Base-by-base conservation (phyloP, 1,140 invertebrate species). In the Eubasilissa regina region DNA sequence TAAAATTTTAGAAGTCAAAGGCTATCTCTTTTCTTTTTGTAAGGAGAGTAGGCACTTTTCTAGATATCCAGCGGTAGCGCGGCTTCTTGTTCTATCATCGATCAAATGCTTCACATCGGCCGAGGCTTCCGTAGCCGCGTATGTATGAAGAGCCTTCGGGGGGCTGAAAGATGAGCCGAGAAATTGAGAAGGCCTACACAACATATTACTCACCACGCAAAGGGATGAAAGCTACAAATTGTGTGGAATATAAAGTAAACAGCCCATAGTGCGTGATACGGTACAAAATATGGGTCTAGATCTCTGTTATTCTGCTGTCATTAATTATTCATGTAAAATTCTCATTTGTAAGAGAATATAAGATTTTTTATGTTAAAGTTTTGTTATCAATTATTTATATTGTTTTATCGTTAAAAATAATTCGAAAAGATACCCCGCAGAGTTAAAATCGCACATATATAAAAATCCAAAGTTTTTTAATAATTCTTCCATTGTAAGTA, bases 171-270 rank as follows among this genome's bases (percentile, higher is more conserved):
- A 17, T 43, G 62, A 66, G 25, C n/a, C 45, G 12, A 21, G 66
- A 70, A 70, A 70, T 70, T 70, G 66, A 70, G 66, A 51, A 47
- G 66, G 47, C 66, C 19, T 51, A 70, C 66, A 70, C 66, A 47
- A 53, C 66, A 70, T 35, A 70, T 70, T 48, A 70, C 66, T 70
- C 66, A 48, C 15, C 21, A 44, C 25, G 25, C 13, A 43, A 17
- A 11, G 64, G 15, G 43, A 68, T 68, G 43, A 47, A 47, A 15
- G 64, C 64, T 68, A 68, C 43, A 47, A 47, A 47, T 47, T 48
- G 64, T 17, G 19, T 17, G 64, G 44, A 21, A 47, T 45, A 48
- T 45, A 47, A 45, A 47, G 44, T 48, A 68, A 7, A 68, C 64
- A 47, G 15, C 44, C 13, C 12, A 15, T 15, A n/a, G 43, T 68